A percentile compares a stretch with the other conserved stretches of the same genome.
These are phyloP conservation scores for Rhinogobius similis DNA, from an alignment of 2,113 vertebrate species.

Conservation along the genomic window DNA sequence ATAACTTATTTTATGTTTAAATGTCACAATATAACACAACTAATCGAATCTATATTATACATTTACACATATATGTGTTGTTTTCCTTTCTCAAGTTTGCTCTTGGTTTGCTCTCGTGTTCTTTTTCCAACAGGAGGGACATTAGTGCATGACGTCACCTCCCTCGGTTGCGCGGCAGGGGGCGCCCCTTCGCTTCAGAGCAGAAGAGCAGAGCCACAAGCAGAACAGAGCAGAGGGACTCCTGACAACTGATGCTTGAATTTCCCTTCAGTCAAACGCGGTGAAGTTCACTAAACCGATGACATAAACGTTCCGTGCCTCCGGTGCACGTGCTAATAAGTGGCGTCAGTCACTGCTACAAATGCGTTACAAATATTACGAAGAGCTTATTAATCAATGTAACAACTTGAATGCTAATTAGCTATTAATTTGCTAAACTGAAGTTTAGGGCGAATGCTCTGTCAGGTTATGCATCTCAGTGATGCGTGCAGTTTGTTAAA, in stretches of 20 bases:
- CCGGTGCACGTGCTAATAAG: not conserved
- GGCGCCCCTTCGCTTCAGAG: slow-evolving; percentile 60
- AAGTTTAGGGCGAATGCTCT: not conserved
- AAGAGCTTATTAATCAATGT: not conserved
- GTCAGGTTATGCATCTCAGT: not conserved
- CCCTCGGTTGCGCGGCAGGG: slow-evolving; percentile 62
- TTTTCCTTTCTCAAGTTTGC: not conserved
- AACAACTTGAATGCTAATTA: not conserved
- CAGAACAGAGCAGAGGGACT: not conserved
- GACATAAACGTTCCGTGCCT: slow-evolving; percentile 10
- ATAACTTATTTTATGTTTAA: not conserved
- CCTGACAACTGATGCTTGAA: slow-evolving; percentile 25
- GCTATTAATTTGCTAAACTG: not conserved
- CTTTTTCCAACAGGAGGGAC: not conserved
- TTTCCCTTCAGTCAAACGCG: slow-evolving; percentile 19
- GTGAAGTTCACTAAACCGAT: slow-evolving; percentile 38
- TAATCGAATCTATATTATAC: not conserved
- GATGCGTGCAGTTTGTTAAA: not conserved
- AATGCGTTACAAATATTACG: not conserved
- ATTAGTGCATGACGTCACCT: slow-evolving; percentile 72
- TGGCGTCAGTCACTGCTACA: not conserved
- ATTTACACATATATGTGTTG: too few species aligned
- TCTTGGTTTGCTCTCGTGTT: not conserved
- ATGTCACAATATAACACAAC: not conserved
- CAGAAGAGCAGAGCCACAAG: slow-evolving; percentile 19